These are phyloP conservation scores for Procavia capensis DNA, from an alignment of 2,113 vertebrate species.

Conservation along the genomic window DNA sequence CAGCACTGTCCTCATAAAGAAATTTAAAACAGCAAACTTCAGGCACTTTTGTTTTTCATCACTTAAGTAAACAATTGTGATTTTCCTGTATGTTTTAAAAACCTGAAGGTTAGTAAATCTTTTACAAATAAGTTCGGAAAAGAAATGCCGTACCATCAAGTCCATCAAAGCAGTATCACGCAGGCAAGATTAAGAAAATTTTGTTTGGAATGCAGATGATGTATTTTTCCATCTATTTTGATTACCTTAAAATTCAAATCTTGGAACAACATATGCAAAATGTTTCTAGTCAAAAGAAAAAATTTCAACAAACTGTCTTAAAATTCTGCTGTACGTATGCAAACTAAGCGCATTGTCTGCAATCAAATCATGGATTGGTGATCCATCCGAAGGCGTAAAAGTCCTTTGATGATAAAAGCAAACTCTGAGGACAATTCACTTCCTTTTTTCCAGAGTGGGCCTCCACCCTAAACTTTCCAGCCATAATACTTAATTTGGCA, in stretches of 20 bases:
- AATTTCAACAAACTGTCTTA: background rate
- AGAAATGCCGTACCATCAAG: background rate
- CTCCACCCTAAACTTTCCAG: conserved; percentile 76
- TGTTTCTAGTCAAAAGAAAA: background rate
- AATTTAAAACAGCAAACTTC: background rate
- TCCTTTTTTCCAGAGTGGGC: conserved; percentile 63
- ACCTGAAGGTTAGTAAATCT: conserved; percentile 8
- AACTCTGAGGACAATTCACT: conserved; percentile 52
- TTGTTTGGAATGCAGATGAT: background rate
- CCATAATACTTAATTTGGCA: conserved; percentile 74
- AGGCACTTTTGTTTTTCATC: background rate
- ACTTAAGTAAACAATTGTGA: background rate
- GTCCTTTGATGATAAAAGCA: conserved; percentile 71
- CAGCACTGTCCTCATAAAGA: background rate
- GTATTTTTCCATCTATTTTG: conserved; percentile 58
- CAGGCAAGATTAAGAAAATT: conserved; percentile 11
- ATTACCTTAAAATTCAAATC: conserved; percentile 46
- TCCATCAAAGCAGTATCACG: background rate
- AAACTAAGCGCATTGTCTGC: background rate
- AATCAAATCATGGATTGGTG: conserved; percentile 12
- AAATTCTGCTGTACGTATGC: background rate
- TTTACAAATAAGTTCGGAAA: conserved; percentile 44
- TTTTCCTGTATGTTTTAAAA: conserved; percentile 51
- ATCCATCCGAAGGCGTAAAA: conserved; percentile 21
- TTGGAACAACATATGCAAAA: background rate